A percentile compares a stretch with the other conserved stretches of the same genome.
Conservation (phyloP, 2,113 vertebrate genomes). For the Cyrtonyx montezumae region DNA sequence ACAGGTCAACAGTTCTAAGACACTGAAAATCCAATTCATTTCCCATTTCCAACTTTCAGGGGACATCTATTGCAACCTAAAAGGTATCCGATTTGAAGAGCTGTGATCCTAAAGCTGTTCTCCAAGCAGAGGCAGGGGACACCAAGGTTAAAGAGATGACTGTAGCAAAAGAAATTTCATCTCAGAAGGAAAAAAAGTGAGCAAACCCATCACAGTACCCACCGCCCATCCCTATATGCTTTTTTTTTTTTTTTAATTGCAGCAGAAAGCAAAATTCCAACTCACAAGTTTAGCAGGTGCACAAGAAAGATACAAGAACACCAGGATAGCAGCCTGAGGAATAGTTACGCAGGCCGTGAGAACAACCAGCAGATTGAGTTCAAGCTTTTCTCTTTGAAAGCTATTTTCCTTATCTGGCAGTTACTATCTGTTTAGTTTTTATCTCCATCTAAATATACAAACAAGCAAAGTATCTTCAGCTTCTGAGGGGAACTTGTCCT, state of each 20-base stretch:
- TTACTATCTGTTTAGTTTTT: neutral
- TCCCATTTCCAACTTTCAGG: conserved; percentile 27
- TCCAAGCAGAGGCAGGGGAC: neutral
- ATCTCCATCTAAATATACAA: neutral
- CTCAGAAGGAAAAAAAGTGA: neutral
- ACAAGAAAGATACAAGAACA: neutral
- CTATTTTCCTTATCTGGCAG: neutral
- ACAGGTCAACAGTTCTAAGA: conserved; percentile 25
- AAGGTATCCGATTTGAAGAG: conserved; percentile 8
- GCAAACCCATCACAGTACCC: neutral
- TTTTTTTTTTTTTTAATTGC: neutral
- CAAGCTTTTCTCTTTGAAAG: neutral
- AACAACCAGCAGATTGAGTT: neutral
- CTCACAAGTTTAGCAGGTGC: neutral
- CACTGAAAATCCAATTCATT: conserved; percentile 39
- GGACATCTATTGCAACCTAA: conserved; percentile 1
- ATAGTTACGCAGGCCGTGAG: neutral
- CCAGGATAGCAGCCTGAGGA: neutral
- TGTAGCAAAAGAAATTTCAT: conserved; percentile 23
- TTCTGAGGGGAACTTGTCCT: neutral
- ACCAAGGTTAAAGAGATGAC: neutral
- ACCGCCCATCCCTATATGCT: neutral
- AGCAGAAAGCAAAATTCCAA: neutral
- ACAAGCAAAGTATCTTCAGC: neutral
- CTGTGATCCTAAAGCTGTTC: conserved; percentile 1